Evolutionary conservation across 2,113 vertebrate genomes (phyloP).

Genomic region (Smithornis capensis): DNA sequence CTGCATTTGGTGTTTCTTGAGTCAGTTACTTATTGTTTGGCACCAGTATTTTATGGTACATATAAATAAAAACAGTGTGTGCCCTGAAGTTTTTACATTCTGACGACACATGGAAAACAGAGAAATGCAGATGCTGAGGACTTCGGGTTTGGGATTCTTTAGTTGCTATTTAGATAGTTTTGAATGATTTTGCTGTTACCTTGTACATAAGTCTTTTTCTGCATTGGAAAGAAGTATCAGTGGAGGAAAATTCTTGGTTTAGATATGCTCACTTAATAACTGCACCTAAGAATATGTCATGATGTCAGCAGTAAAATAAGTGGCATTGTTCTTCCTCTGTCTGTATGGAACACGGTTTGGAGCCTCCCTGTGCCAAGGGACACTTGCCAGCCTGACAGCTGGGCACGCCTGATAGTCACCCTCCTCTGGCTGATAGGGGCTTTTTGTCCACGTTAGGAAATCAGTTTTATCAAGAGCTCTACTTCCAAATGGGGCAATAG

Average conservation of each 20-base stretch:
- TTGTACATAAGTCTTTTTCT: not conserved
- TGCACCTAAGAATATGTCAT: not conserved
- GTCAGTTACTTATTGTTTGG: not conserved
- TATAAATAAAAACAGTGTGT: not conserved
- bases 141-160: not conserved
- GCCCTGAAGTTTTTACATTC: not conserved
- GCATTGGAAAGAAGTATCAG: not conserved
- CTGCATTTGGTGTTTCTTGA: not conserved
- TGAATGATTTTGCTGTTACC: not conserved
- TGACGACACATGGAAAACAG: not conserved
- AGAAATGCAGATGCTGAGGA: not conserved
- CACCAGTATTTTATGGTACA: not conserved
- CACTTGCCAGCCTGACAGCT: constrained; percentile 13
- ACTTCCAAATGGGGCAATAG: not conserved
- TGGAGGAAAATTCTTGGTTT: not conserved
- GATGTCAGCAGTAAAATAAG: constrained; percentile 17
- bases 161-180: not conserved
- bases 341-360: not conserved
- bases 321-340: constrained; percentile 4
- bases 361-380: not conserved
- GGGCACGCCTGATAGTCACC: not conserved
- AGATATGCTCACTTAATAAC: not conserved
- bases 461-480: not conserved
- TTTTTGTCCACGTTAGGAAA: constrained; percentile 1
- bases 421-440: not conserved